Conservation (phyloP, 1,140 invertebrate species). For the Polypedilum pembai region DNA sequence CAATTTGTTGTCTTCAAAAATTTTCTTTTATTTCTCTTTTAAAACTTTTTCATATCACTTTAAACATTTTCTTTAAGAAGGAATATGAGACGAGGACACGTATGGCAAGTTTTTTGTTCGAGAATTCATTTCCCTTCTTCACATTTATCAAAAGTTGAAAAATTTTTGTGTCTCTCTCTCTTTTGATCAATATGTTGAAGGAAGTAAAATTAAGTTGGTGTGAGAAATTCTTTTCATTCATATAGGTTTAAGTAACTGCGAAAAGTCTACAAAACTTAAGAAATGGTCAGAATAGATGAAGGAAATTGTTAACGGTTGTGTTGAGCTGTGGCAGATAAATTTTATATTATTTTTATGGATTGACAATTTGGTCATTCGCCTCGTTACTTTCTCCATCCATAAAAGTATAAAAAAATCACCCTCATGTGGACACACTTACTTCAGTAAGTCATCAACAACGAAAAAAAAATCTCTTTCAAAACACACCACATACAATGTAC, state of each 20-base stretch:
- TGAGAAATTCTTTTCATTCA: background rate
- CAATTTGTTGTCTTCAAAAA: no score
- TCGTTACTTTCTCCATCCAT: background rate
- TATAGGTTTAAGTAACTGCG: background rate
- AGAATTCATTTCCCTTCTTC: no score
- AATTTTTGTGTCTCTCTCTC: no score
- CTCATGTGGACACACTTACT: background rate
- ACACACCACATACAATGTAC: constrained; percentile 4
- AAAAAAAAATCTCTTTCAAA: background rate
- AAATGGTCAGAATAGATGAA: background rate
- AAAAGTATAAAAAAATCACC: background rate
- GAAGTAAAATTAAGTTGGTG: no score
- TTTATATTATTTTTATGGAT: constrained; percentile 27
- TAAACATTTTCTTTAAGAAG: no score
- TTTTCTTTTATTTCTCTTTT: no score
- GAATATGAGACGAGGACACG: no score
- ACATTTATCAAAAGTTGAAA: no score
- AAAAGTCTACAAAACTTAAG: background rate
- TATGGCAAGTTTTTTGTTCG: no score
- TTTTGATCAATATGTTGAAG: no score
- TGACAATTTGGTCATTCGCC: constrained; percentile 23
- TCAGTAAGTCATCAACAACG: background rate
- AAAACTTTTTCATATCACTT: no score
- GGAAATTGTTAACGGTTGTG: constrained; percentile 20
- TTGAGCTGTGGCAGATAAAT: background rate